phyloP scores from a whole-genome alignment of 2,888 invertebrate species.

The Maniola hyperantus region DNA sequence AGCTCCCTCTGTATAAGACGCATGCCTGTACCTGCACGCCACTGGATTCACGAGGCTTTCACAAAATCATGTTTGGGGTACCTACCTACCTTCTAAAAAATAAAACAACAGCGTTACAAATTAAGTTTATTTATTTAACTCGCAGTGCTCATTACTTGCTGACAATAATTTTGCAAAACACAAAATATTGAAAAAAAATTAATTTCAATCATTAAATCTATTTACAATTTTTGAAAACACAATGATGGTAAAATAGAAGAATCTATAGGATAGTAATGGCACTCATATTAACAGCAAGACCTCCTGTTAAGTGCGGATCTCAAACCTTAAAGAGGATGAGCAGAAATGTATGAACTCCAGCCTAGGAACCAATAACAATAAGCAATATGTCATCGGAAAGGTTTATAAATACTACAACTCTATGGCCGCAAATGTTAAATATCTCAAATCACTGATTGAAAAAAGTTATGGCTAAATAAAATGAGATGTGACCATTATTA shows the following conservation, averaged over 20 bases:
- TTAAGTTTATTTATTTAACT: slow-evolving; percentile 70
- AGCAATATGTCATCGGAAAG: no score
- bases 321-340: slow-evolving; percentile 43
- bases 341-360: no score
- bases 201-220: slow-evolving; percentile 47
- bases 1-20: no score
- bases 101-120: slow-evolving; percentile 41
- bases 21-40: no score
- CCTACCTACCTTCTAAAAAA: not conserved
- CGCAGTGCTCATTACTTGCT: slow-evolving; percentile 70
- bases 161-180: slow-evolving; percentile 63
- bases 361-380: no score
- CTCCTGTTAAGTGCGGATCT: slow-evolving; percentile 33
- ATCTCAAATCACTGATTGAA: no score
- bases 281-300: slow-evolving; percentile 48
- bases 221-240: slow-evolving; percentile 57
- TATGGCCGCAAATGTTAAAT: no score
- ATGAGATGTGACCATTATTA: no score
- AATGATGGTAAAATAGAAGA: slow-evolving; percentile 43
- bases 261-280: slow-evolving; percentile 54
- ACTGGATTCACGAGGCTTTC: no score
- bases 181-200: slow-evolving; percentile 62
- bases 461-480: no score
- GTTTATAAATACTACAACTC: no score
- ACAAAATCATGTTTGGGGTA: no score